Percentiles rank a stretch among this genome's conserved stretches.
Evolutionary conservation across 2,888 invertebrate genomes (phyloP).

Genomic region (Nowickia ferox): DNA sequence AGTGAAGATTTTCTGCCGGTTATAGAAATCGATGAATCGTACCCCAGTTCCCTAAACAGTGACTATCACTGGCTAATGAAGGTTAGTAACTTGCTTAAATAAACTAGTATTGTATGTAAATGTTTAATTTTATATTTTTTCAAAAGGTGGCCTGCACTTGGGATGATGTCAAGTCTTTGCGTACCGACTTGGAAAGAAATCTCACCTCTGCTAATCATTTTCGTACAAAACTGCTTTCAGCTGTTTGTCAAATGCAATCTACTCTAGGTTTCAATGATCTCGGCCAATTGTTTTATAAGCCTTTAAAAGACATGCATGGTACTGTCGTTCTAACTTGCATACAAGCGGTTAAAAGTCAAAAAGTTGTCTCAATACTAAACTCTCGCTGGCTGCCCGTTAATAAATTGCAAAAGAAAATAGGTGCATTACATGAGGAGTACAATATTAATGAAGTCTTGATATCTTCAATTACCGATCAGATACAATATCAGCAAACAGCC

Average conservation of each 20-base stretch:
- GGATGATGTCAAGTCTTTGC: conserved; percentile 96
- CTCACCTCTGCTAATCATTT: conserved; percentile 95
- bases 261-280: conserved; percentile 96
- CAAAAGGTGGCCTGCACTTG: conserved; percentile 94
- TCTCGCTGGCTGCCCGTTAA: conserved; percentile 96
- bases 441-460: conserved; percentile 92
- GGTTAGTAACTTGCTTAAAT: conserved; percentile 83
- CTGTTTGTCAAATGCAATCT: conserved; percentile 96
- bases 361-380: conserved; percentile 94
- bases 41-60: conserved; percentile 94
- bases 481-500: conserved; percentile 87
- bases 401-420: conserved; percentile 91
- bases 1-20: conserved; percentile 98
- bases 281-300: conserved; percentile 96
- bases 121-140: neutral
- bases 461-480: conserved; percentile 93
- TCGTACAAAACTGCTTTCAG: conserved; percentile 94
- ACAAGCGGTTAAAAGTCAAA: conserved; percentile 87
- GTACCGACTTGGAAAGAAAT: conserved; percentile 97
- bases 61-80: conserved; percentile 99
- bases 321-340: conserved; percentile 95
- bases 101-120: neutral
- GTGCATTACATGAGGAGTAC: conserved; percentile 89
- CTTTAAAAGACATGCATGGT: conserved; percentile 93
- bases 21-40: conserved; percentile 98